Evolutionary conservation across 2,797 vertebrate species (phyloP).

Genomic region (Galaxias olidus): DNA sequence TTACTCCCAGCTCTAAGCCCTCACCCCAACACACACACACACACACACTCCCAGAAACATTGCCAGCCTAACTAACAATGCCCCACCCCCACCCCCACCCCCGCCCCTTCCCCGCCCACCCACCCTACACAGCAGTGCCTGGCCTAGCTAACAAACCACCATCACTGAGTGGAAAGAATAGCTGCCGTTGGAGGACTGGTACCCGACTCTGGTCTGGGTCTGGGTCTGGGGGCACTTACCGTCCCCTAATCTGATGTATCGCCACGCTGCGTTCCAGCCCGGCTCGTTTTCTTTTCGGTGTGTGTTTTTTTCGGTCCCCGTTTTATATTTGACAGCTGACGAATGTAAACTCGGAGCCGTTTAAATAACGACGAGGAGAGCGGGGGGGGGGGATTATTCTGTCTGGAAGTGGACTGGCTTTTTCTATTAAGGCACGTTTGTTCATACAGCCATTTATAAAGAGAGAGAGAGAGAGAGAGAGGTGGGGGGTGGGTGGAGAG

Average conservation of each 20-base stretch:
- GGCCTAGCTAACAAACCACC: conserved; percentile 30
- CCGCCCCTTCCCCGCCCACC: too few species aligned
- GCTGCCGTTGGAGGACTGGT: conserved; percentile 47
- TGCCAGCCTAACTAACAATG: too few species aligned
- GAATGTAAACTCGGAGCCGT: conserved; percentile 77
- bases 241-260: conserved; percentile 62
- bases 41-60: too few species aligned
- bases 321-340: conserved; percentile 73
- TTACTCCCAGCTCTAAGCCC: too few species aligned
- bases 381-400: conserved; percentile 70
- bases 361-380: conserved; percentile 67
- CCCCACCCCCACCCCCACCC: too few species aligned
- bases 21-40: too few species aligned
- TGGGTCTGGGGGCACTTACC: conserved; percentile 43
- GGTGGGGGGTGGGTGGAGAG: conserved; percentile 25
- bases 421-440: conserved; percentile 77
- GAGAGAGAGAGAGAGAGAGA: conserved; percentile 15
- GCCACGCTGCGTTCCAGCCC: conserved; percentile 13
- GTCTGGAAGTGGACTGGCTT: conserved; percentile 73
- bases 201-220: conserved; percentile 27
- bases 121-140: too few species aligned
- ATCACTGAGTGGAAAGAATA: conserved; percentile 36
- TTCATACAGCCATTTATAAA: conserved; percentile 75
- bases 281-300: conserved; percentile 20
- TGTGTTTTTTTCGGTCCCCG: background rate